Evolutionary conservation across 1,140 invertebrate genomes (phyloP), one percentile per base, ranked within the genome.

Genomic region (Chrysomallon squamiferum): DNA sequence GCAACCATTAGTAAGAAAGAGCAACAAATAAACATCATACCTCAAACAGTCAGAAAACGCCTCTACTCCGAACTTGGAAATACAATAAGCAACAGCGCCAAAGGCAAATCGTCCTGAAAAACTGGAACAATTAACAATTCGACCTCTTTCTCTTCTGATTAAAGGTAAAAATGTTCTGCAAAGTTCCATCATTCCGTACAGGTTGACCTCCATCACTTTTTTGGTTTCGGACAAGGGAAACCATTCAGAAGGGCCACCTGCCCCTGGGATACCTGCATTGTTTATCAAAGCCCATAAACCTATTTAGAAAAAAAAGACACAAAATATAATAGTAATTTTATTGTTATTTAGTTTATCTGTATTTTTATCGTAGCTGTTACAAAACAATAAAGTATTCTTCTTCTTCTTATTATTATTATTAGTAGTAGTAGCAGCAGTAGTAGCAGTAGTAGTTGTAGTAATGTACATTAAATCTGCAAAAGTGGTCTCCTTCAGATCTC

Each of bases 271-370:
- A 18, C 75, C 77, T 13, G 77, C 77, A 56, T 76, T 76, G 68
- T 79, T 79, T 27, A 79, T 71, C 7, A 79, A 30, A 29, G 69
- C 77, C 77, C 77, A 79, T 25, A 79, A 56, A 35, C 75, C 75
- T 77, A 59, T 15, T n/a, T n/a, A n/a, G n/a, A n/a, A n/a, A n/a
- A n/a, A n/a, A n/a, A n/a, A n/a, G n/a, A n/a, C n/a, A n/a, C n/a
- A n/a, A n/a, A n/a, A n/a, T n/a, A n/a, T n/a, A n/a, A n/a, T n/a
- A n/a, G n/a, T n/a, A n/a, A n/a, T n/a, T n/a, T n/a, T n/a, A n/a
- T n/a, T n/a, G n/a, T n/a, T n/a, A n/a, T n/a, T n/a, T n/a, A n/a
- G n/a, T n/a, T n/a, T n/a, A n/a, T n/a, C n/a, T n/a, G n/a, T n/a
- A n/a, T n/a, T n/a, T n/a, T n/a, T n/a, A n/a, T n/a, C n/a, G n/a